Conservation (phyloP, 2,113 vertebrate genomes). For the Seriola dumerili region DNA sequence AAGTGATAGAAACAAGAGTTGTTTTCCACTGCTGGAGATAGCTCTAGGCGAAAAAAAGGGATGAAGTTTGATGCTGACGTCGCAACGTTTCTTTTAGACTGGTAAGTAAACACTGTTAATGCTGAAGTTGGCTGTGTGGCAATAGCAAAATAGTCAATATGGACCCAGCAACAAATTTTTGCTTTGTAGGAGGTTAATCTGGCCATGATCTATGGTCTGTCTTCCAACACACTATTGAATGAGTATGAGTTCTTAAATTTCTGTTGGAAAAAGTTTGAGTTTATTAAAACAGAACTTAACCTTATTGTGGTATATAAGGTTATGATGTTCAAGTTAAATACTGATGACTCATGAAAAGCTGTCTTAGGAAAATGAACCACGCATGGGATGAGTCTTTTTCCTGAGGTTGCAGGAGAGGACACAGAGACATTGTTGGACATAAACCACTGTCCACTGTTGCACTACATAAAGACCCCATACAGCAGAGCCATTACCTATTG, state of each 20-base stretch:
- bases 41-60: no score
- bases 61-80: no score
- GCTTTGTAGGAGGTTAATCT: no score
- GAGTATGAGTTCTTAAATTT: not conserved
- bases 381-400: not conserved
- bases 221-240: no score
- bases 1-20: no score
- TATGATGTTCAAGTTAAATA: constrained; percentile 18
- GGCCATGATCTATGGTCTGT: not conserved
- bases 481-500: constrained; percentile 47
- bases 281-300: not conserved
- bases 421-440: constrained; percentile 4
- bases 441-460: constrained; percentile 9
- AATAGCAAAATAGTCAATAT: not conserved
- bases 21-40: no score
- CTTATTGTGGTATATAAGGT: not conserved
- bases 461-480: constrained; percentile 35
- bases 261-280: not conserved
- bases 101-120: no score
- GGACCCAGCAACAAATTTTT: not conserved
- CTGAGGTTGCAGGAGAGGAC: not conserved
- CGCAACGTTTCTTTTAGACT: no score
- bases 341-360: not conserved
- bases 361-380: not conserved
- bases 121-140: no score